Evolutionary conservation across 1,140 invertebrate genomes (phyloP).

Genomic region (Eriocheir sinensis): DNA sequence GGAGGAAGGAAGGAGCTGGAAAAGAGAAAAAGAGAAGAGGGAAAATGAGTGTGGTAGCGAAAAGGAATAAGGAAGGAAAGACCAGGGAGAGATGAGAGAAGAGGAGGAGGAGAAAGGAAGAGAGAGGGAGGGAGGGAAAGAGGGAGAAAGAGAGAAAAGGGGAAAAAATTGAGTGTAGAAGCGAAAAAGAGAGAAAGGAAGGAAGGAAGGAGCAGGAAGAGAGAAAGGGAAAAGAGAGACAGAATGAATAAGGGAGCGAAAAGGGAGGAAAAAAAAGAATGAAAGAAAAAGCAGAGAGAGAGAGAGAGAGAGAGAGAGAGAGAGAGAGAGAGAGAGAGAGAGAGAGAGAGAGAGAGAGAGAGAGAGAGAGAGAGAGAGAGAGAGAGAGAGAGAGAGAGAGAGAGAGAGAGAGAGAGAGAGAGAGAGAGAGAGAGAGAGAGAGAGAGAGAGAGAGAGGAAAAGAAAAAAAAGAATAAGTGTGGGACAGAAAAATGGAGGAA

Average conservation of each 20-base stretch:
- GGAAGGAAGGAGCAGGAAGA: not conserved
- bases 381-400: constrained; percentile 38
- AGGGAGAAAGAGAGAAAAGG: not conserved
- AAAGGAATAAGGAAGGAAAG: not conserved
- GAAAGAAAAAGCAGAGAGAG: not conserved
- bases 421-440: no score
- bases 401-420: constrained; percentile 36
- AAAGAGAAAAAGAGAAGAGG: not conserved
- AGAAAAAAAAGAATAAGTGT: not conserved
- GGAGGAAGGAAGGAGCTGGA: not conserved
- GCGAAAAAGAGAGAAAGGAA: not conserved
- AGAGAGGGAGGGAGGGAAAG: not conserved
- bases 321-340: not conserved
- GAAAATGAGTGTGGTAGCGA: not conserved
- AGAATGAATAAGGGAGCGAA: not conserved
- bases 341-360: constrained; percentile 34
- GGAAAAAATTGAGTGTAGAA: not conserved
- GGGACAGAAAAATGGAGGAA: not conserved
- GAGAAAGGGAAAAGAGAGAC: not conserved
- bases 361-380: constrained; percentile 49
- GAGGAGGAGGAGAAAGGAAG: not conserved
- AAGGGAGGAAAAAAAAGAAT: not conserved
- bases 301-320: not conserved
- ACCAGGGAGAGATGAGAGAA: not conserved
- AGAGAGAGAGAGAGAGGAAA: not conserved